Percentiles rank a stretch among this genome's conserved stretches.
Evolutionary conservation across 2,113 vertebrate genomes (phyloP).

Genomic region (Heterotilapia buettikoferi): DNA sequence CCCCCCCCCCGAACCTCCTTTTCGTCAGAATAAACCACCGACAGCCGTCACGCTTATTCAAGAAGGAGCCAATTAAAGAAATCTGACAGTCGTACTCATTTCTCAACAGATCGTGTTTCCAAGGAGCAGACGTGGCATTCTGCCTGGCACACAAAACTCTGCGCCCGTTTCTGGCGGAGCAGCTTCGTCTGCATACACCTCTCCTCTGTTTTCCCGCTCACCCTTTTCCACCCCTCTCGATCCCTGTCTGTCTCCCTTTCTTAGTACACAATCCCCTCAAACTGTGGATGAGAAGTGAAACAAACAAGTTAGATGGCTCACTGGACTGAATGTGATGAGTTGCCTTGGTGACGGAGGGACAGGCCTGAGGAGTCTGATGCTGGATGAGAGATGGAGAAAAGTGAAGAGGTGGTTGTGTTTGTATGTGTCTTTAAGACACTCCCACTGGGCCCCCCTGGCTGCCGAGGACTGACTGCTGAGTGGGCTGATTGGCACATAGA

Average conservation of each 20-base stretch:
- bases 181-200: conserved; percentile 10
- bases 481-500: conserved; percentile 48
- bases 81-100: conserved; percentile 21
- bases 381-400: conserved; percentile 23
- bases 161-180: not conserved
- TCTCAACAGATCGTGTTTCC: conserved; percentile 1
- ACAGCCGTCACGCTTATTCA: conserved; percentile 14
- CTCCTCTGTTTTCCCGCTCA: not conserved
- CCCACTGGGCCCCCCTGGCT: conserved; percentile 25
- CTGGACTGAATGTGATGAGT: conserved; percentile 40
- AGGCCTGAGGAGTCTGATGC: conserved; percentile 20
- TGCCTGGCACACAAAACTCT: conserved; percentile 6
- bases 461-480: conserved; percentile 50
- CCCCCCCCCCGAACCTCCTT: not conserved
- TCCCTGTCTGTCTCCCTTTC: not conserved
- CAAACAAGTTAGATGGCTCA: conserved; percentile 37
- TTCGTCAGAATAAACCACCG: not conserved
- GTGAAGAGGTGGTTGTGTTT: conserved; percentile 26
- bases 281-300: conserved; percentile 26
- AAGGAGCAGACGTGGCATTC: conserved; percentile 1
- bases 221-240: not conserved
- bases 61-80: conserved; percentile 12
- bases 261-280: not conserved
- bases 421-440: conserved; percentile 17
- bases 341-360: conserved; percentile 38